Evolutionary conservation across 2,797 vertebrate species (phyloP).

Genomic region (Etheostoma nigrum): DNA sequence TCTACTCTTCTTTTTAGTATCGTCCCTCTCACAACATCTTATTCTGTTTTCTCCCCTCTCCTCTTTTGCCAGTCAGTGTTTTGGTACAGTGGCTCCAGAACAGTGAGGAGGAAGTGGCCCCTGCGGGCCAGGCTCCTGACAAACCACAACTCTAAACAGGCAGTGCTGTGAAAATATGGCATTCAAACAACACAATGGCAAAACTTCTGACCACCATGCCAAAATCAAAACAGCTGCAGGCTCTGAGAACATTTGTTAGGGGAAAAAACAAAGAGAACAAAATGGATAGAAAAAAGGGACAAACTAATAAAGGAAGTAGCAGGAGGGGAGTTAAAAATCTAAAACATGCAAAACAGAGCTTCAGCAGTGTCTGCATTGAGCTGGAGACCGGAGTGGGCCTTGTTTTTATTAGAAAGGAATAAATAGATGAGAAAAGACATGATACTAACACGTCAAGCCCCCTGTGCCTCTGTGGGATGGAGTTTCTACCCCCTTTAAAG

Average conservation of each 20-base stretch:
- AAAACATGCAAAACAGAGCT: slow-evolving; percentile 58
- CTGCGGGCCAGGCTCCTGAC: slow-evolving; percentile 69
- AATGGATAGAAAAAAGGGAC: slow-evolving; percentile 37
- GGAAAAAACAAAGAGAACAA: slow-evolving; percentile 41
- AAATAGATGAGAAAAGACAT: slow-evolving; percentile 47
- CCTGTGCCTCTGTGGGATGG: slow-evolving; percentile 30
- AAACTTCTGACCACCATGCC: slow-evolving; percentile 61
- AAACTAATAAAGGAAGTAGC: slow-evolving; percentile 49
- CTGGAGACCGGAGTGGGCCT: slow-evolving; percentile 34
- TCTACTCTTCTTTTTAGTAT: slow-evolving; percentile 11
- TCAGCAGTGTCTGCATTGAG: slow-evolving; percentile 50
- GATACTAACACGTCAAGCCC: slow-evolving; percentile 41
- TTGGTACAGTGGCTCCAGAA: slow-evolving; percentile 63
- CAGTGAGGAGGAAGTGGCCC: slow-evolving; percentile 73
- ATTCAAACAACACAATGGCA: slow-evolving; percentile 64
- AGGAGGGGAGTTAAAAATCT: slow-evolving; percentile 52
- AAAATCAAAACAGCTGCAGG: slow-evolving; percentile 64
- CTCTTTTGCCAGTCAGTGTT: slow-evolving; percentile 52
- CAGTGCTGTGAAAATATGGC: slow-evolving; percentile 74
- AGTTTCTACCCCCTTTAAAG: slow-evolving; percentile 42
- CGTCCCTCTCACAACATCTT: slow-evolving; percentile 4
- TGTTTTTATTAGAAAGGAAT: slow-evolving; percentile 60
- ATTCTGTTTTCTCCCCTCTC: not conserved
- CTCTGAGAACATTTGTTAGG: slow-evolving; percentile 49
- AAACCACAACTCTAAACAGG: slow-evolving; percentile 78